Evolutionary conservation across 1,140 invertebrate species (phyloP).

Genomic region (Sminthurides bifidus): DNA sequence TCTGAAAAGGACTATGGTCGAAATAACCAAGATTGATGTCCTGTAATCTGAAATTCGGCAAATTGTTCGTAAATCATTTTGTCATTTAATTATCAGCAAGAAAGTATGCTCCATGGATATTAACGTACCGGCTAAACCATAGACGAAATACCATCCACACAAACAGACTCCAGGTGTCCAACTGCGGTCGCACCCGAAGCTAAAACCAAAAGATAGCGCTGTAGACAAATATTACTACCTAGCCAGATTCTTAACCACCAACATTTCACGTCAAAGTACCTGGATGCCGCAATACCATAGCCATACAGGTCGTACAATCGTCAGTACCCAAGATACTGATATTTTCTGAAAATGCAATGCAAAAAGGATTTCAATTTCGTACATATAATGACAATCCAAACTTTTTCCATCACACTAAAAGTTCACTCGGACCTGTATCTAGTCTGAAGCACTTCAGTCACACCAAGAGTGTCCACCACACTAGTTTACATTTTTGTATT

Average conservation of each 20-base stretch:
- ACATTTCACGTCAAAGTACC: constrained; percentile 37
- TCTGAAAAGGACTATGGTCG: constrained; percentile 64
- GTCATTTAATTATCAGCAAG: too few species aligned
- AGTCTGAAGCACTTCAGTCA: not conserved
- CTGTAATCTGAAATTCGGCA: constrained; percentile 48
- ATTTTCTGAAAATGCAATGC: constrained; percentile 63
- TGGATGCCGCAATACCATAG: constrained; percentile 77
- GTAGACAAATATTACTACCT: not conserved
- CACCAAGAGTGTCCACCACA: too few species aligned
- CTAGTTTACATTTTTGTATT: too few species aligned
- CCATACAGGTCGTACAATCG: constrained; percentile 86
- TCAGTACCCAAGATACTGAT: constrained; percentile 82
- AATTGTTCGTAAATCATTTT: too few species aligned
- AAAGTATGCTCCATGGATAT: too few species aligned
- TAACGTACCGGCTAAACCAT: too few species aligned
- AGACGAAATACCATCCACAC: constrained; percentile 47
- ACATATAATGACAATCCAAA: constrained; percentile 3
- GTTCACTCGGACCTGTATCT: not conserved
- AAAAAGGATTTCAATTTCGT: constrained; percentile 14
- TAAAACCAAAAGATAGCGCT: constrained; percentile 36
- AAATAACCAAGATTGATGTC: constrained; percentile 70
- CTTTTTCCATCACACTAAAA: not conserved
- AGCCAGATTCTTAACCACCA: not conserved
- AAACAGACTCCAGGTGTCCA: constrained; percentile 78
- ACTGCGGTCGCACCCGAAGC: constrained; percentile 75